These are phyloP conservation scores for Mastomys coucha DNA, from an alignment of 2,113 vertebrate species.

Conservation along the genomic window DNA sequence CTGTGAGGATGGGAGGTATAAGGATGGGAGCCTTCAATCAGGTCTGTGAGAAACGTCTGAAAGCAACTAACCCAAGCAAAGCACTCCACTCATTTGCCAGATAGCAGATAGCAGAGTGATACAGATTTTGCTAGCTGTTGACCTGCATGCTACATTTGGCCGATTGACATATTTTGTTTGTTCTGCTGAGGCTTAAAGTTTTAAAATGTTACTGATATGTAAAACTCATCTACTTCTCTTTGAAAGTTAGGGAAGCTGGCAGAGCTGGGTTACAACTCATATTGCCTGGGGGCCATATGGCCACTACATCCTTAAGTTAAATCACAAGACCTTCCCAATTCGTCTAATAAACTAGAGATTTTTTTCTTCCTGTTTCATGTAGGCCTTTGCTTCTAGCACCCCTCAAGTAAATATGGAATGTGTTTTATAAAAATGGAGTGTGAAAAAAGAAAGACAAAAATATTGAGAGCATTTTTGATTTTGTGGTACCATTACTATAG, in stretches of 20 bases:
- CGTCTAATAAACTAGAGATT: background rate
- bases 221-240: background rate
- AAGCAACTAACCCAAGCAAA: background rate
- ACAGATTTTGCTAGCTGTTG: slow-evolving; percentile 30
- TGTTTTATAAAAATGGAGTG: background rate
- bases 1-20: too few species aligned
- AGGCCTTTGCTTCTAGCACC: background rate
- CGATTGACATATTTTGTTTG: slow-evolving; percentile 46
- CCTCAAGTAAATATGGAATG: background rate
- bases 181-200: background rate
- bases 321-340: background rate
- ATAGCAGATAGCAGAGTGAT: slow-evolving; percentile 37
- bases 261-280: background rate
- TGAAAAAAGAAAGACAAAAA: background rate
- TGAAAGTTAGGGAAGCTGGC: background rate
- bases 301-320: background rate
- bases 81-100: background rate
- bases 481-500: background rate
- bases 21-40: background rate
- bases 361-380: background rate
- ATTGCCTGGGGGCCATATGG: background rate
- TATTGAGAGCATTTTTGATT: background rate
- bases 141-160: slow-evolving; percentile 55
- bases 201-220: slow-evolving; percentile 23
- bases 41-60: slow-evolving; percentile 20